Percentiles rank a stretch among this genome's conserved stretches.
phyloP scores from a whole-genome alignment of 64 coral and sea anemone genomes.

The Porites australiensis region DNA sequence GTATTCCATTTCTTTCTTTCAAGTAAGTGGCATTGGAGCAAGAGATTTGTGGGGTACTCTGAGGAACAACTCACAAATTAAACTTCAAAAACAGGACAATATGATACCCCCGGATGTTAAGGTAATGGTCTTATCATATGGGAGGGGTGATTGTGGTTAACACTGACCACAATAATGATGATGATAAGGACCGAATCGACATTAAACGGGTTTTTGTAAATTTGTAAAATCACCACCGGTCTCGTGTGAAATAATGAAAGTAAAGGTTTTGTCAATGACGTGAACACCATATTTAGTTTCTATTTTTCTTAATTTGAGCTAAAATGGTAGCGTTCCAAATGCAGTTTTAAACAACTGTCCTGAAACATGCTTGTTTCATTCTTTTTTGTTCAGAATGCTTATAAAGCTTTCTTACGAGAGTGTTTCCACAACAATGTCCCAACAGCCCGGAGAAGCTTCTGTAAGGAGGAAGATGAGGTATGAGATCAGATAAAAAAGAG shows the following conservation, averaged over 20 bases:
- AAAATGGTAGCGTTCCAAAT: no score
- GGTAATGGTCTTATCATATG: conserved; percentile 22
- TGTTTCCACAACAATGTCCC: conserved; percentile 83
- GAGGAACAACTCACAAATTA: conserved; percentile 77
- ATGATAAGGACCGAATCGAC: no score
- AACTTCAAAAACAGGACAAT: conserved; percentile 84
- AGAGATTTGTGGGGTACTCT: conserved; percentile 78
- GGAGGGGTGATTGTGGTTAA: neutral
- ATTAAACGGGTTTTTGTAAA: no score
- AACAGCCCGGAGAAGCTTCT: conserved; percentile 82
- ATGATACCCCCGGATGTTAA: conserved; percentile 85
- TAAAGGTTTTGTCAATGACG: no score
- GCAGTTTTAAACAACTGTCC: neutral
- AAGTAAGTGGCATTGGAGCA: conserved; percentile 78
- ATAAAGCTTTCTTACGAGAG: conserved; percentile 83
- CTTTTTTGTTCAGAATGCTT: conserved; percentile 71
- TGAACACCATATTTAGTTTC: no score
- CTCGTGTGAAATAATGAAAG: no score
- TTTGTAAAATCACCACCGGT: no score
- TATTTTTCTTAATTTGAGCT: no score
- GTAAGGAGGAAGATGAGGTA: conserved; percentile 64
- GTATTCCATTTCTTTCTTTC: neutral
- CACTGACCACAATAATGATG: no score
- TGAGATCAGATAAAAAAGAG: neutral
- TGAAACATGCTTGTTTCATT: neutral